Conservation (phyloP, 2,113 vertebrate genomes). For the Hippocampus guttulatus region DNA sequence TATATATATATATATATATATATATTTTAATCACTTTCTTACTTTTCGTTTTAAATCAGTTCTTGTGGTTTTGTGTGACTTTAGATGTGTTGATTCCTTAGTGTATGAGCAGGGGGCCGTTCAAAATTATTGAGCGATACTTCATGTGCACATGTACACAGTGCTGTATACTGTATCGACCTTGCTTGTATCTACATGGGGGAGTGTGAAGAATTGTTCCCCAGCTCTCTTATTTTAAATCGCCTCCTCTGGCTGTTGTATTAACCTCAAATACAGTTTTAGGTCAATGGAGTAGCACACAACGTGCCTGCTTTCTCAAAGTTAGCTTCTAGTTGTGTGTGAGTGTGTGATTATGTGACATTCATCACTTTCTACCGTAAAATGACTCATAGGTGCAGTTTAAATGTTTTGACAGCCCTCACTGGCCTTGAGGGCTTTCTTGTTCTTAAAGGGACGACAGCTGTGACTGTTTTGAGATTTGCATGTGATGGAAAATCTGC, state of each 20-base stretch:
- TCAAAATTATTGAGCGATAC: not conserved
- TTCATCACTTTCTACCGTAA: slow-evolving; percentile 19
- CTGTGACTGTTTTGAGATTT: not conserved
- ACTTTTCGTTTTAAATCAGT: too few relatives aligned
- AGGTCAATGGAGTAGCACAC: slow-evolving; percentile 12
- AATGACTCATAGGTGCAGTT: slow-evolving; percentile 28
- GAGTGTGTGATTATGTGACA: slow-evolving; percentile 33
- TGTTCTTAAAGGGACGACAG: slow-evolving; percentile 3
- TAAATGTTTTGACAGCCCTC: slow-evolving; percentile 28
- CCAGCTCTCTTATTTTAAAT: slow-evolving; percentile 26
- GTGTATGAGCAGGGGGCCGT: not conserved
- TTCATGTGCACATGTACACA: not conserved
- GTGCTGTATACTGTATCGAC: too few relatives aligned
- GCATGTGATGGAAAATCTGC: not conserved
- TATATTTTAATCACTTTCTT: too few relatives aligned
- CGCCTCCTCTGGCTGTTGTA: slow-evolving; percentile 30
- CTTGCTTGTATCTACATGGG: too few relatives aligned
- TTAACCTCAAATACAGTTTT: slow-evolving; percentile 28
- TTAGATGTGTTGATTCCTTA: not conserved
- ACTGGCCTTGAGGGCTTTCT: slow-evolving; percentile 26
- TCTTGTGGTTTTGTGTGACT: too few relatives aligned
- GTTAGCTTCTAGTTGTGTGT: slow-evolving; percentile 13
- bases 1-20: too few relatives aligned
- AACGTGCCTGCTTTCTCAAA: slow-evolving; percentile 30
- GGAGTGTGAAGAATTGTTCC: not conserved